Evolutionary conservation across 2,888 invertebrate species (phyloP).

Genomic region (Esperia sulphurella): DNA sequence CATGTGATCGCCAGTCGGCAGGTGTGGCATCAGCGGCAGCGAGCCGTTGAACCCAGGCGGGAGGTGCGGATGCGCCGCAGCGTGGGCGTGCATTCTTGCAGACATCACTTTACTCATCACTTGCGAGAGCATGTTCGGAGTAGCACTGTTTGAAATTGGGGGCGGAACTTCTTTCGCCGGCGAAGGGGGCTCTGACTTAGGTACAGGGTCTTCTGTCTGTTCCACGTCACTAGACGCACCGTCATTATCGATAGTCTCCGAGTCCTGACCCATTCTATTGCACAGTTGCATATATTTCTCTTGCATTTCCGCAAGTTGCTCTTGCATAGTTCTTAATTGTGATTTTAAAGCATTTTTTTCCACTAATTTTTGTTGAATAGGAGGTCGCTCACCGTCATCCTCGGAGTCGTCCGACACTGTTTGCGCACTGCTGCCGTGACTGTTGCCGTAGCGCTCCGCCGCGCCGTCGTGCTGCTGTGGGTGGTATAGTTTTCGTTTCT

Average conservation of each 20-base stretch:
- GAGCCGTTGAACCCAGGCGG: slow-evolving; percentile 81
- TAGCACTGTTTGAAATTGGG: slow-evolving; percentile 59
- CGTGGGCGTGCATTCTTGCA: slow-evolving; percentile 80
- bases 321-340: slow-evolving; percentile 92
- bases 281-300: slow-evolving; percentile 93
- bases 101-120: slow-evolving; percentile 84
- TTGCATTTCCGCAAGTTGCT: slow-evolving; percentile 94
- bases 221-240: slow-evolving; percentile 87
- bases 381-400: slow-evolving; percentile 87
- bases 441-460: slow-evolving; percentile 78
- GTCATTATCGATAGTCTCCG: slow-evolving; percentile 86
- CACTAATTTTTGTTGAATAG: slow-evolving; percentile 90
- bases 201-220: slow-evolving; percentile 69
- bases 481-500: slow-evolving; percentile 96
- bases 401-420: slow-evolving; percentile 84
- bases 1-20: slow-evolving; percentile 74
- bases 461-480: slow-evolving; percentile 94
- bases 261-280: slow-evolving; percentile 89
- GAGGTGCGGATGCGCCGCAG: slow-evolving; percentile 73
- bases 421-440: slow-evolving; percentile 69
- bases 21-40: slow-evolving; percentile 78
- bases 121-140: slow-evolving; percentile 80
- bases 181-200: slow-evolving; percentile 79
- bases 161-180: slow-evolving; percentile 75
- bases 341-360: slow-evolving; percentile 92